Conservation (phyloP, 37 sponge, comb jelly and placozoan species). For the Cladorhizidae sp. region DNA sequence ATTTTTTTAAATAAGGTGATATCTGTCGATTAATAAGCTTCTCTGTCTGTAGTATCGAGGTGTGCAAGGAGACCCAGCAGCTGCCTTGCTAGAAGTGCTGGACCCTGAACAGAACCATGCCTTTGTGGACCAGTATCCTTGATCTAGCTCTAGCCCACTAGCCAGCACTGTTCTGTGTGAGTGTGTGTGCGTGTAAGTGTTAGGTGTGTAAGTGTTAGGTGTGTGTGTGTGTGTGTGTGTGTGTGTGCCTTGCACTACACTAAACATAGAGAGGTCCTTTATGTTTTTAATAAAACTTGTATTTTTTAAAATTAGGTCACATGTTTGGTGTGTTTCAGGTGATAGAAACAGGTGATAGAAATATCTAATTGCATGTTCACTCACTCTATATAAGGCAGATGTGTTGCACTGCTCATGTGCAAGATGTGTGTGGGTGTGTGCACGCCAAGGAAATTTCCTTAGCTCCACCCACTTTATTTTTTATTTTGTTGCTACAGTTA, state of each 20-base stretch:
- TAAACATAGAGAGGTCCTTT: no score
- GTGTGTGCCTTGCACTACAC: no score
- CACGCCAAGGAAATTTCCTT: not conserved
- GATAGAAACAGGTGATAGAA: no score
- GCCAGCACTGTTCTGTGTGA: not conserved
- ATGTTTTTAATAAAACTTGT: no score
- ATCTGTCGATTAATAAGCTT: not conserved
- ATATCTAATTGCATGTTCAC: no score
- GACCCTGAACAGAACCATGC: conserved; percentile 91
- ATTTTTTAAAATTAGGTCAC: no score
- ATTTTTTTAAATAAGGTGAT: not conserved
- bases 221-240: no score
- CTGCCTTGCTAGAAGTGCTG: conserved; percentile 89
- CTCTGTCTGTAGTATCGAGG: conserved; percentile 44
- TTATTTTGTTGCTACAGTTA: conserved; percentile 36
- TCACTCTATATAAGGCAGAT: no score
- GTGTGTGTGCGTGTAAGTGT: not conserved
- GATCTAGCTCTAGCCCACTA: not conserved
- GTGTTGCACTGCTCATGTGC: no score
- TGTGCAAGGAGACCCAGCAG: conserved; percentile 91
- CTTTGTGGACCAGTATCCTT: conserved; percentile 88
- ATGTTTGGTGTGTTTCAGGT: not conserved
- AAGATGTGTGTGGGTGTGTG: not conserved
- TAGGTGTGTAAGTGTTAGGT: no score
- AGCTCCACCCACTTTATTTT: not conserved